Evolutionary conservation across 1,140 invertebrate species (phyloP), one percentile per base, ranked within the genome.

Genomic region (Drosophila sucinea): DNA sequence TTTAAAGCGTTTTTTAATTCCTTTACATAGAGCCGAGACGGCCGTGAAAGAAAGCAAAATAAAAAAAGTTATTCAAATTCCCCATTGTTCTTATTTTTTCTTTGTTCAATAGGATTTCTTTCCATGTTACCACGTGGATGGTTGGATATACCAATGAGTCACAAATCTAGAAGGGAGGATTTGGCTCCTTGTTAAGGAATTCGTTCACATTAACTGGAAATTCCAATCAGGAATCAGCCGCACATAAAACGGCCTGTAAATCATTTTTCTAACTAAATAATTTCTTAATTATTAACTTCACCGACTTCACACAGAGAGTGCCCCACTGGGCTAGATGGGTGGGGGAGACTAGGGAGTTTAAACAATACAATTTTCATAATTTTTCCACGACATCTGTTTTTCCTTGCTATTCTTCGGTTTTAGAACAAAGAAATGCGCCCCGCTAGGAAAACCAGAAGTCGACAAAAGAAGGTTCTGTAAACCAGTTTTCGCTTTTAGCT

Each of bases 1-100:
- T 74, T 83, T 83, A 67, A 87, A 87, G 84, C 77, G 80, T 70
- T 89, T 87, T 89, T 89, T 80, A 89, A 87, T 87, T 87, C 84
- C 84, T 87, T 84, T 78, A 89, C 83, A 85, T 73, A 55, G 64
- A 56, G 27, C 63, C 44, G 44, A 56, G 27, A 60, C 44, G 44
- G 23, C 44, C 23, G 44, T 51, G 23, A 51, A 51, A 27, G 44
- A 51, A 25, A 38, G 35, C 2, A 38, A 38, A 38, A 35, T 0
- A 35, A 35, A 47, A 51, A 64, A 70, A 79, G 71, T 70, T 82
- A 87, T 87, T 87, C 67, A 83, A 83, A 87, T 87, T 65, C 60
- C 58, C 73, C 41, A 64, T 66, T 75, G 76, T 75, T 62, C 73
- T 47, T 67, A 27, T 35, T 58, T 72, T 69, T 71, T 23, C 44